phyloP scores from a whole-genome alignment of 2,113 vertebrate genomes.

The Hydrolagus affinis region DNA sequence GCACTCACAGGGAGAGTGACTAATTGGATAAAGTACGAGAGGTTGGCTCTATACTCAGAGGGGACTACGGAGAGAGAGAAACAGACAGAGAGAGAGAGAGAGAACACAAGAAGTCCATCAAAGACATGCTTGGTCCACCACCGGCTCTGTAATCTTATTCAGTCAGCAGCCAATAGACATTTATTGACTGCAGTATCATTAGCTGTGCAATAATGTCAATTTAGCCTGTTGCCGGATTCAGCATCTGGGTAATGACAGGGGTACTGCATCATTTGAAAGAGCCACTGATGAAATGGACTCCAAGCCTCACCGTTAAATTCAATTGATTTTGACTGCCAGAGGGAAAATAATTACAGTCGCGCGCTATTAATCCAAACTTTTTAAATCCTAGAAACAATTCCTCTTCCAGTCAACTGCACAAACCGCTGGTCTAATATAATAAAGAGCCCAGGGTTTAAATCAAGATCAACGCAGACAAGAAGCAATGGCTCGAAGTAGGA shows the following conservation, averaged over 20 bases:
- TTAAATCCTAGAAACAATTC: conserved; percentile 39
- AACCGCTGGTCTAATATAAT: too few relatives aligned
- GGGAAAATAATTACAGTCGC: conserved; percentile 34
- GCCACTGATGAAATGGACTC: conserved; percentile 34
- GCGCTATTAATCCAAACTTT: conserved; percentile 24
- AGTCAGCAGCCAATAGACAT: too few relatives aligned
- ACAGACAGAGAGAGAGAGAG: background rate
- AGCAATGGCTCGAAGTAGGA: too few relatives aligned
- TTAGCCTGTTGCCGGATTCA: background rate
- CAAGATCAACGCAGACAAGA: too few relatives aligned
- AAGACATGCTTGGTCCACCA: too few relatives aligned
- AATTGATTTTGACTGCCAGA: conserved; percentile 40
- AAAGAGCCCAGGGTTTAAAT: too few relatives aligned
- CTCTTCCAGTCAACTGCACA: too few relatives aligned
- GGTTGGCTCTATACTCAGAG: background rate
- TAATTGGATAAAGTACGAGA: background rate
- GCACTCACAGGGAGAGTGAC: background rate
- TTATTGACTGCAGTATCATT: background rate
- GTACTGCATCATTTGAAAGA: conserved; percentile 21
- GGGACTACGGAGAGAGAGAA: background rate
- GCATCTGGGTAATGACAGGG: conserved; percentile 23
- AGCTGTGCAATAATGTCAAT: conserved; percentile 23
- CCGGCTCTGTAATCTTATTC: too few relatives aligned
- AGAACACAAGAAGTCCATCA: background rate
- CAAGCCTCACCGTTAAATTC: conserved; percentile 34